These are phyloP conservation scores for Chelon labrosus DNA, from an alignment of 2,797 vertebrate genomes.

Conservation along the genomic window DNA sequence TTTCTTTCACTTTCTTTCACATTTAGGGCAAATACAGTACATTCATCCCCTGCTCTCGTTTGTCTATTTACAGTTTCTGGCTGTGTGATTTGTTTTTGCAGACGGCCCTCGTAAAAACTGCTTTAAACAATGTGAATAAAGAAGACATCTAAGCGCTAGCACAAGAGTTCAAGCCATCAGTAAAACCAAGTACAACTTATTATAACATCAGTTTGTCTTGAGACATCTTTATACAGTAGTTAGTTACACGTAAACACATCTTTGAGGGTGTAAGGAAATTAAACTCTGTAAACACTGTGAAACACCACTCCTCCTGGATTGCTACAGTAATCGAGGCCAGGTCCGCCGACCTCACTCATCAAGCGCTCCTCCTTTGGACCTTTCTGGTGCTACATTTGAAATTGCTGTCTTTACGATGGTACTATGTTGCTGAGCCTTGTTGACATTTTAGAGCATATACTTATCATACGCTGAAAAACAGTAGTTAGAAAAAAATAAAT, in stretches of 20 bases:
- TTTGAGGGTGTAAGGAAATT: conserved; percentile 59
- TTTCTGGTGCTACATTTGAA: conserved; percentile 73
- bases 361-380: conserved; percentile 31
- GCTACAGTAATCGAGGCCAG: conserved; percentile 67
- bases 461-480: conserved; percentile 6
- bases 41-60: conserved; percentile 62
- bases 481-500: neutral
- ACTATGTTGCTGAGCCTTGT: conserved; percentile 19
- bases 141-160: conserved; percentile 71
- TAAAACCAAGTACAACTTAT: conserved; percentile 74
- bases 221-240: conserved; percentile 81
- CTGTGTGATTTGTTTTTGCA: conserved; percentile 62
- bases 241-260: conserved; percentile 83
- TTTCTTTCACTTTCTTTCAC: conserved; percentile 57
- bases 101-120: conserved; percentile 65
- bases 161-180: conserved; percentile 72
- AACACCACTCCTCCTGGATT: conserved; percentile 51
- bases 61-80: conserved; percentile 58
- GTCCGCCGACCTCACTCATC: conserved; percentile 35
- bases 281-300: conserved; percentile 71
- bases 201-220: conserved; percentile 71
- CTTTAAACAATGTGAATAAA: conserved; percentile 65
- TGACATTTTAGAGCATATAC: neutral
- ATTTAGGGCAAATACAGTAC: conserved; percentile 76
- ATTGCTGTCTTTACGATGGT: conserved; percentile 36